phyloP scores from a whole-genome alignment of 2,797 vertebrate species.

The Alcedo atthis region DNA sequence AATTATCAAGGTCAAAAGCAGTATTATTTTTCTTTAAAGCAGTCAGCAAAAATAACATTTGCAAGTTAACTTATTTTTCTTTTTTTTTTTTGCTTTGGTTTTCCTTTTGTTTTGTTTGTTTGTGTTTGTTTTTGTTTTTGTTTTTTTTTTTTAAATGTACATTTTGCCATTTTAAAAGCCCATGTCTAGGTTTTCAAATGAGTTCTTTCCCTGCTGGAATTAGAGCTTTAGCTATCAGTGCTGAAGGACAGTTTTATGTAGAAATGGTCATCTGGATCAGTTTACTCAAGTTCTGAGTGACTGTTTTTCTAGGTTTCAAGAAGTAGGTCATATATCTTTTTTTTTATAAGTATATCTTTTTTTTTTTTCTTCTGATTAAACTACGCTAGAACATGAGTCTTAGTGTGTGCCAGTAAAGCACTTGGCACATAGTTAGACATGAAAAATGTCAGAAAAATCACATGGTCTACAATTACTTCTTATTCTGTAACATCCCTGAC shows the following conservation, averaged over 20 bases:
- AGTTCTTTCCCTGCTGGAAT: constrained; percentile 15
- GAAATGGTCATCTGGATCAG: background rate
- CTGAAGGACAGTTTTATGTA: constrained; percentile 8
- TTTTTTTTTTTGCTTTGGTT: background rate
- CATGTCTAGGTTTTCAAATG: constrained; percentile 18
- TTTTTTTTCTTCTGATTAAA: background rate
- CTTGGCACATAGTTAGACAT: background rate
- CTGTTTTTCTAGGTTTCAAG: background rate
- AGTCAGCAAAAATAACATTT: constrained; percentile 42
- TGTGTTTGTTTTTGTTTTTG: background rate
- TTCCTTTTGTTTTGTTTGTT: too few species aligned
- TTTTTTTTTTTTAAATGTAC: background rate
- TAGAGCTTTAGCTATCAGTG: background rate
- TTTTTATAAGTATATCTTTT: too few species aligned
- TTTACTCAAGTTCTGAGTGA: background rate
- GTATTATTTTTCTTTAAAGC: background rate
- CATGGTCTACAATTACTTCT: background rate
- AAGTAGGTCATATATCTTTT: background rate
- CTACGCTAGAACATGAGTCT: background rate
- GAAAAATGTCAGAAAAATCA: background rate
- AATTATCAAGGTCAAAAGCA: constrained; percentile 18
- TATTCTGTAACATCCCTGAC: background rate
- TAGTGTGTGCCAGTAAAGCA: background rate
- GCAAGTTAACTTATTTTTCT: background rate
- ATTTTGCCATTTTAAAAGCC: constrained; percentile 42